phyloP scores from a whole-genome alignment of 35 echinoderm and acorn worm genomes.

The Lytechinus variegatus region DNA sequence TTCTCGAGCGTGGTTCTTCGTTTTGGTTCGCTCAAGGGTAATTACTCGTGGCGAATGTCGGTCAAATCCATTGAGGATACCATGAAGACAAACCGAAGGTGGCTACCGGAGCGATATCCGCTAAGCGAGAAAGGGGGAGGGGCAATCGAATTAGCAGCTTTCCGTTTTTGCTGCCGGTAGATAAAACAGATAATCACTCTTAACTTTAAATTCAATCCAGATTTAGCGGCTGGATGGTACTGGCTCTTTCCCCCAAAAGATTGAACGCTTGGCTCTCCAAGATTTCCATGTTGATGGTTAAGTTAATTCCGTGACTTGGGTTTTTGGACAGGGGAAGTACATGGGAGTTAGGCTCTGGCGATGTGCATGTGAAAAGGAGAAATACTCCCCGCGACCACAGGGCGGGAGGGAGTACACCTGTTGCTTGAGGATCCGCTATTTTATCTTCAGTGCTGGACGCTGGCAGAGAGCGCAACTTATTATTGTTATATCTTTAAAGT shows the following conservation, averaged over 20 bases:
- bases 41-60: constrained; percentile 42
- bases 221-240: background rate
- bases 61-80: constrained; percentile 35
- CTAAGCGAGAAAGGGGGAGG: background rate
- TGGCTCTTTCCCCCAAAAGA: background rate
- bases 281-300: background rate
- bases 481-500: constrained; percentile 23
- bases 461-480: constrained; percentile 40
- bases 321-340: background rate
- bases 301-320: background rate
- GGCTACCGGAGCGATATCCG: background rate
- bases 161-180: background rate
- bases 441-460: background rate
- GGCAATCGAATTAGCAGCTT: background rate
- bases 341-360: constrained; percentile 30
- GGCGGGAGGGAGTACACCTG: constrained; percentile 17
- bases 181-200: background rate
- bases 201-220: background rate
- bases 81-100: background rate
- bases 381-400: background rate
- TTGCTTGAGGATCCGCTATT: constrained; percentile 13
- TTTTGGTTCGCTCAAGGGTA: constrained; percentile 37
- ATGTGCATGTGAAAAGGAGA: background rate
- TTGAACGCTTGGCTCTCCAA: background rate
- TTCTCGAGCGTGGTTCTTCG: background rate